Percentiles rank a stretch among this genome's conserved stretches.
These are phyloP conservation scores for Criorhina ranunculi DNA, from an alignment of 2,888 invertebrate genomes.

Conservation along the genomic window DNA sequence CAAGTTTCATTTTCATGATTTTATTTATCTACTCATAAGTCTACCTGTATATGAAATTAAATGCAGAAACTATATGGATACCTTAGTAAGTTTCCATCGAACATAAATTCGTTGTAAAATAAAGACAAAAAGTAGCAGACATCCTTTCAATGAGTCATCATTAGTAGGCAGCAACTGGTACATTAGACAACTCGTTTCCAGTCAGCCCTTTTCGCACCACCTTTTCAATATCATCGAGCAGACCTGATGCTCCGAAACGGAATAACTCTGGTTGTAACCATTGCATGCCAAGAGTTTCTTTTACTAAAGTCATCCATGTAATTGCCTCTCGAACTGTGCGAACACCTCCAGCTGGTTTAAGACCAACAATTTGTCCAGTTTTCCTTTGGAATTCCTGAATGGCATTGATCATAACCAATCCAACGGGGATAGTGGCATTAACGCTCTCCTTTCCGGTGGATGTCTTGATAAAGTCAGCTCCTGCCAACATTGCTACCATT, in stretches of 20 bases:
- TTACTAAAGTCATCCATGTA: slow-evolving; percentile 93
- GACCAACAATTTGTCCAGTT: slow-evolving; percentile 92
- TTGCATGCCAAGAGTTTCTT: slow-evolving; percentile 92
- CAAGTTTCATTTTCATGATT: too few relatives aligned
- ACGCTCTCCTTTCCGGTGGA: slow-evolving; percentile 98
- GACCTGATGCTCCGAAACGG: slow-evolving; percentile 97
- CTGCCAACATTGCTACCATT: slow-evolving; percentile 96
- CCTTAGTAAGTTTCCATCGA: too few relatives aligned
- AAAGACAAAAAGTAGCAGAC: background rate
- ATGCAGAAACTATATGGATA: too few relatives aligned
- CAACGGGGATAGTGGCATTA: slow-evolving; percentile 96
- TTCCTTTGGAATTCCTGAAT: slow-evolving; percentile 91
- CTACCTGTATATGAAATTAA: too few relatives aligned
- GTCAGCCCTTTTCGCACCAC: slow-evolving; percentile 79
- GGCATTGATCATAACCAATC: slow-evolving; percentile 96
- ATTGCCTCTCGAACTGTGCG: slow-evolving; percentile 93
- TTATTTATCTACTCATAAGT: too few relatives aligned
- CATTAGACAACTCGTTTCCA: slow-evolving; percentile 24
- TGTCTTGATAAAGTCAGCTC: slow-evolving; percentile 99
- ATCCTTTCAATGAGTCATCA: background rate
- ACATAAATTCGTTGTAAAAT: background rate
- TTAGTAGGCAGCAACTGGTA: slow-evolving; percentile 48
- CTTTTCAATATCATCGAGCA: slow-evolving; percentile 91
- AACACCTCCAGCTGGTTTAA: slow-evolving; percentile 99
- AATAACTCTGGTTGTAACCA: slow-evolving; percentile 94